These are phyloP conservation scores for Ochlodes sylvanus DNA, from an alignment of 2,888 invertebrate species.

Conservation along the genomic window DNA sequence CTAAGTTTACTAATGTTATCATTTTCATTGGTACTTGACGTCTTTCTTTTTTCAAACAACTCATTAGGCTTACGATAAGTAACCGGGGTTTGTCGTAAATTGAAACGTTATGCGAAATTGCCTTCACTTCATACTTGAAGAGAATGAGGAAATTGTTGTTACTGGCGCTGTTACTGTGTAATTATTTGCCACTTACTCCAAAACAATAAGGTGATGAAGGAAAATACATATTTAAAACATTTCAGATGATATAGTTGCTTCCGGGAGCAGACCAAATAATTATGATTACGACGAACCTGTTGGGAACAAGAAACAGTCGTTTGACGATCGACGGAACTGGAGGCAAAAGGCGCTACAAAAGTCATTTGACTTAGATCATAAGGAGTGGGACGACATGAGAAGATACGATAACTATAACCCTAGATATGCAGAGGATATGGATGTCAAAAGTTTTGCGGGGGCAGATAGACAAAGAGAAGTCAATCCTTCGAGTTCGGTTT, in stretches of 20 bases:
- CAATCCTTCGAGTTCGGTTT: conserved; percentile 51
- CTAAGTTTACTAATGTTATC: background rate
- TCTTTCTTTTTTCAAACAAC: conserved; percentile 48
- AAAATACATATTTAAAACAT: conserved; percentile 40
- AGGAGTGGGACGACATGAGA: conserved; percentile 62
- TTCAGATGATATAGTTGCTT: conserved; percentile 69
- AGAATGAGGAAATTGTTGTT: conserved; percentile 71
- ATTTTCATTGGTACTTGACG: background rate
- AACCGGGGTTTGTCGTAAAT: conserved; percentile 4
- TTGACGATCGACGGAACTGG: conserved; percentile 72
- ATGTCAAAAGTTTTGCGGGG: conserved; percentile 55
- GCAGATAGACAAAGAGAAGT: conserved; percentile 56
- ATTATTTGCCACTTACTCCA: conserved; percentile 48
- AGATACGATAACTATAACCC: conserved; percentile 61
- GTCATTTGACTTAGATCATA: conserved; percentile 58
- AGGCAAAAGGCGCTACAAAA: conserved; percentile 68
- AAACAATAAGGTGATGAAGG: background rate
- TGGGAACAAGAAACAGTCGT: conserved; percentile 61
- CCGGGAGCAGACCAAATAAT: conserved; percentile 56
- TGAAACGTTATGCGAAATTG: conserved; percentile 39
- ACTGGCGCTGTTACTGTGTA: conserved; percentile 73
- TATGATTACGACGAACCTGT: conserved; percentile 74
- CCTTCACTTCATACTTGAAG: conserved; percentile 49
- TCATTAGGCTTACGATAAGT: conserved; percentile 56
- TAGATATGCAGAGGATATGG: conserved; percentile 62